phyloP scores from a whole-genome alignment of 2,113 vertebrate genomes.

The Sylvia atricapilla region DNA sequence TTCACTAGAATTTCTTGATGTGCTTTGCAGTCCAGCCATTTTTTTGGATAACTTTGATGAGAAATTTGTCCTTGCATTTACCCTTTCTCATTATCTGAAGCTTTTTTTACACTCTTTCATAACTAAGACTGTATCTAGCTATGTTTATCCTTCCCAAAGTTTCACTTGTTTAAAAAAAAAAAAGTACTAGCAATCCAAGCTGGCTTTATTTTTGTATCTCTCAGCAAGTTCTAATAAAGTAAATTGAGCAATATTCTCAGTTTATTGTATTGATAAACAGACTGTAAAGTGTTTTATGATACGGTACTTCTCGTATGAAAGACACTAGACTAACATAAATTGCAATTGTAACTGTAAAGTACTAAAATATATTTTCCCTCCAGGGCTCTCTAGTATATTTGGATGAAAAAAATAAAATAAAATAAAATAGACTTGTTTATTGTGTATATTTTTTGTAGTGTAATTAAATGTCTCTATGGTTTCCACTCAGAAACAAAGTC shows the following conservation, averaged over 20 bases:
- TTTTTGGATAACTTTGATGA: not conserved
- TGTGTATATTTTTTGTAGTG: conserved; percentile 54
- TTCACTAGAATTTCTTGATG: not conserved
- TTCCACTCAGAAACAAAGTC: conserved; percentile 29
- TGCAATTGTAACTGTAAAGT: conserved; percentile 61
- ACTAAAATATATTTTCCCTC: conserved; percentile 61
- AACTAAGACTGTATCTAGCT: not conserved
- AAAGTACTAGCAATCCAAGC: not conserved
- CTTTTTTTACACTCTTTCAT: not conserved
- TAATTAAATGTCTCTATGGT: conserved; percentile 61
- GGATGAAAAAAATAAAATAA: conserved; percentile 49
- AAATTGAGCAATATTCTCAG: conserved; percentile 58
- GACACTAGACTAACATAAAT: conserved; percentile 62
- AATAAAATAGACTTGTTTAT: conserved; percentile 66
- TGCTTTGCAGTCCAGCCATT: not conserved
- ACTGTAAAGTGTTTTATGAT: conserved; percentile 58
- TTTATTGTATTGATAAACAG: conserved; percentile 68
- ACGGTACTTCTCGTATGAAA: conserved; percentile 37
- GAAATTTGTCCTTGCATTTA: not conserved
- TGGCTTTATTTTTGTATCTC: conserved; percentile 60
- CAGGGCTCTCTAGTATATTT: conserved; percentile 39
- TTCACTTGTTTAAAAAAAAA: not conserved
- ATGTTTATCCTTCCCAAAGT: not conserved
- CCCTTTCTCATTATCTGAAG: conserved; percentile 1
- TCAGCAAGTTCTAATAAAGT: conserved; percentile 65